Conservation (phyloP, 1,140 invertebrate species). For the Tetragnatha versicolor region DNA sequence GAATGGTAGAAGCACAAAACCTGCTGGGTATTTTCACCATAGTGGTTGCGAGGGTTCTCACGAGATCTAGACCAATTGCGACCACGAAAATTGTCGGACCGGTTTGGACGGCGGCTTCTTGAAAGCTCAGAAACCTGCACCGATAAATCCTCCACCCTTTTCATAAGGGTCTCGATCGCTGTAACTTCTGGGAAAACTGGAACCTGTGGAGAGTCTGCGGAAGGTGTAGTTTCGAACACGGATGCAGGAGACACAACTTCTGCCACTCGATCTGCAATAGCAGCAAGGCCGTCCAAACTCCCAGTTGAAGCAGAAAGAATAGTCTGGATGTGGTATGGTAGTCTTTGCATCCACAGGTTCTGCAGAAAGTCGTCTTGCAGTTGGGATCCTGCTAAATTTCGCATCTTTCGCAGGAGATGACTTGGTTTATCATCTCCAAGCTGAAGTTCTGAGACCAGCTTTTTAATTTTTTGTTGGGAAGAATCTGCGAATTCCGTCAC, state of each 20-base stretch:
- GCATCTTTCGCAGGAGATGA: constrained; percentile 16
- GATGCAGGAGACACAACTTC: neutral
- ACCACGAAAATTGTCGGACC: too few species aligned
- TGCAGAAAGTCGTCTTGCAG: neutral
- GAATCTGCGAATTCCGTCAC: neutral
- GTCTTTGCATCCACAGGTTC: constrained; percentile 9
- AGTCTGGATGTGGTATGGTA: constrained; percentile 1
- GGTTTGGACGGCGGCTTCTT: neutral
- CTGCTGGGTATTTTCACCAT: neutral
- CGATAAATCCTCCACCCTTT: neutral
- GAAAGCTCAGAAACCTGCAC: constrained; percentile 6
- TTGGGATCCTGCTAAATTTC: neutral
- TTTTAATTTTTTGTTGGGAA: constrained; percentile 9
- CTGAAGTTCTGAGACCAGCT: constrained; percentile 7
- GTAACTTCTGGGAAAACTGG: neutral
- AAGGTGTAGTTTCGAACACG: neutral
- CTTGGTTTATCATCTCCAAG: constrained; percentile 15
- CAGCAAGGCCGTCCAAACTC: neutral
- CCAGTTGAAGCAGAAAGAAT: neutral
- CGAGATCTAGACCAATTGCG: too few species aligned
- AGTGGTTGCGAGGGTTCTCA: neutral
- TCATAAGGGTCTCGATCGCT: neutral
- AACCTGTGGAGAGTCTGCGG: neutral
- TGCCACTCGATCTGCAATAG: constrained; percentile 1
- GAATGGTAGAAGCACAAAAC: constrained; percentile 35